These are phyloP conservation scores for Meriones psammophilus DNA, from an alignment of 2,797 vertebrate species.

Conservation along the genomic window DNA sequence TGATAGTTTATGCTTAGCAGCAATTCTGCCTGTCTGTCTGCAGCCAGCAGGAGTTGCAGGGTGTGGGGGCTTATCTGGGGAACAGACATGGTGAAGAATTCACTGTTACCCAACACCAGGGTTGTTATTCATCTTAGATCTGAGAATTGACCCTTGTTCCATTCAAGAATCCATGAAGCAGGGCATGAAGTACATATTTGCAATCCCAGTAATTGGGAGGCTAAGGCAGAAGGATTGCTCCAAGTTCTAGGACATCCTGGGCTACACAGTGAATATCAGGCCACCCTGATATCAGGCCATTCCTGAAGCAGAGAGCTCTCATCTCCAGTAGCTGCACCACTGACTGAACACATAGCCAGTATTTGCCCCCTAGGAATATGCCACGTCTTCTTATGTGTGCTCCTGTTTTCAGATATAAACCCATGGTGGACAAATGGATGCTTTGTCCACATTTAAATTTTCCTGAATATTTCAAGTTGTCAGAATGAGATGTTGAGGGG, in stretches of 20 bases:
- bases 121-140: background rate
- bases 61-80: background rate
- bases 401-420: background rate
- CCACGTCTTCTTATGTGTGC: conserved; percentile 5
- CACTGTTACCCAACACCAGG: background rate
- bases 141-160: conserved; percentile 5
- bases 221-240: background rate
- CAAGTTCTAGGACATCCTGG: background rate
- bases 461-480: conserved; percentile 25
- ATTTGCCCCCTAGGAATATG: conserved; percentile 37
- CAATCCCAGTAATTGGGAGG: background rate
- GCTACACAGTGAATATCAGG: background rate
- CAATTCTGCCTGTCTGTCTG: background rate
- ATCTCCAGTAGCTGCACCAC: background rate
- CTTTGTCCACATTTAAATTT: conserved; percentile 25
- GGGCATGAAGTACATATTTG: background rate
- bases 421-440: background rate
- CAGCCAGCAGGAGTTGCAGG: background rate
- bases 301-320: conserved; percentile 8
- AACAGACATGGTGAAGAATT: background rate
- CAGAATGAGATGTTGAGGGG: background rate
- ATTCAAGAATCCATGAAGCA: background rate
- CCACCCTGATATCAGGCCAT: no score
- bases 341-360: background rate
- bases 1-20: background rate